Conservation (phyloP, 2,113 vertebrate species). For the Pterophyllum scalare region DNA sequence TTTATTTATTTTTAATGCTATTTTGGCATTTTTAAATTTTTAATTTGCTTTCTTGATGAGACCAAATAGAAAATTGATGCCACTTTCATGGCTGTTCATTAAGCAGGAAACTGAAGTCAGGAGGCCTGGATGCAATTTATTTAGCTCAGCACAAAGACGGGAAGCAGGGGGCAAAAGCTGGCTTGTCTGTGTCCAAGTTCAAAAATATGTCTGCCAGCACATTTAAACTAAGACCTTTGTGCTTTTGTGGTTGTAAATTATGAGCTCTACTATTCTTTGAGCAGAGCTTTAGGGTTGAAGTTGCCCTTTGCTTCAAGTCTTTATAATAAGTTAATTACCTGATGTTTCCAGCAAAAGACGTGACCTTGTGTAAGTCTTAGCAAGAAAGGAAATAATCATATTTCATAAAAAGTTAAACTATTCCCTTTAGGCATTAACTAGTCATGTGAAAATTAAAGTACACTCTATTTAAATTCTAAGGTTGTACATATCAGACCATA, state of each 20-base stretch:
- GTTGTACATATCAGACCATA: too few species aligned
- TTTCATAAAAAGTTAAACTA: conserved; percentile 3
- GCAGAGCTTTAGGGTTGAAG: neutral
- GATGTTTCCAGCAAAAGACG: neutral
- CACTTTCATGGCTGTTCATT: neutral
- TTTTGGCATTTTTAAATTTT: neutral
- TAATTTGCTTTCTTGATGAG: neutral
- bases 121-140: neutral
- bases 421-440: neutral
- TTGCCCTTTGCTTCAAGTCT: neutral
- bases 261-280: neutral
- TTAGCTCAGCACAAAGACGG: neutral
- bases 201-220: neutral
- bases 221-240: neutral
- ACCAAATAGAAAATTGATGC: neutral
- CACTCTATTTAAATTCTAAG: too few species aligned
- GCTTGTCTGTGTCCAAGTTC: neutral
- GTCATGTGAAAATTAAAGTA: neutral
- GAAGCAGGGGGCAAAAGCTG: neutral
- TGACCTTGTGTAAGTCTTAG: neutral
- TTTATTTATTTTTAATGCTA: neutral
- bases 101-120: neutral
- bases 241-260: neutral
- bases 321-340: neutral
- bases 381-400: neutral